Conservation (phyloP, 2,888 invertebrate genomes). For the Stegophylla sp. region DNA sequence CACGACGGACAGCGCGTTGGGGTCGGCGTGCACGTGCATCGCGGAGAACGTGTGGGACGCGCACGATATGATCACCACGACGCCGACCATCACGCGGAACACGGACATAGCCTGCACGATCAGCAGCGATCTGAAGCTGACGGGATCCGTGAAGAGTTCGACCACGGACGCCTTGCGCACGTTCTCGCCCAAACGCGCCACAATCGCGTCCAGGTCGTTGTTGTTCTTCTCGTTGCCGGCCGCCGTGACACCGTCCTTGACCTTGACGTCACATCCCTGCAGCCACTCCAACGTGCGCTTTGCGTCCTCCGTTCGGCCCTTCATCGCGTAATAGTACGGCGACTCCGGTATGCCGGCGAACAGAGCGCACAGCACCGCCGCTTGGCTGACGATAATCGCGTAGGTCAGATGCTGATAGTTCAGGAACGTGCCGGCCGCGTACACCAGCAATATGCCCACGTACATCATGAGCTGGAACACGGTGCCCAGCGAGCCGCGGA, state of each 20-base stretch:
- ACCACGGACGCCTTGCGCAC: slow-evolving; percentile 24
- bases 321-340: slow-evolving; percentile 70
- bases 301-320: slow-evolving; percentile 67
- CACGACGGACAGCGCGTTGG: slow-evolving; percentile 22
- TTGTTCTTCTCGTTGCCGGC: background rate
- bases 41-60: slow-evolving; percentile 53
- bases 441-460: slow-evolving; percentile 61
- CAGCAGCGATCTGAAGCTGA: slow-evolving; percentile 63
- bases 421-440: slow-evolving; percentile 60
- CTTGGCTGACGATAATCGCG: slow-evolving; percentile 66
- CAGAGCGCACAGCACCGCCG: slow-evolving; percentile 67
- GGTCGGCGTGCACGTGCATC: background rate
- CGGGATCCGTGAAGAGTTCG: slow-evolving; percentile 61
- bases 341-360: slow-evolving; percentile 72
- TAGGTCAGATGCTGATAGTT: slow-evolving; percentile 65
- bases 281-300: slow-evolving; percentile 61
- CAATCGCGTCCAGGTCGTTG: slow-evolving; percentile 60
- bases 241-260: background rate
- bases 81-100: slow-evolving; percentile 56
- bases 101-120: slow-evolving; percentile 52
- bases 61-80: slow-evolving; percentile 60
- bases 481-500: slow-evolving; percentile 61
- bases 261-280: slow-evolving; percentile 43
- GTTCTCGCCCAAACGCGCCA: slow-evolving; percentile 47
- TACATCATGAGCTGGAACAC: slow-evolving; percentile 60